Base-by-base conservation (phyloP, 2,888 invertebrate species). In the Myopa tessellatipennis region DNA sequence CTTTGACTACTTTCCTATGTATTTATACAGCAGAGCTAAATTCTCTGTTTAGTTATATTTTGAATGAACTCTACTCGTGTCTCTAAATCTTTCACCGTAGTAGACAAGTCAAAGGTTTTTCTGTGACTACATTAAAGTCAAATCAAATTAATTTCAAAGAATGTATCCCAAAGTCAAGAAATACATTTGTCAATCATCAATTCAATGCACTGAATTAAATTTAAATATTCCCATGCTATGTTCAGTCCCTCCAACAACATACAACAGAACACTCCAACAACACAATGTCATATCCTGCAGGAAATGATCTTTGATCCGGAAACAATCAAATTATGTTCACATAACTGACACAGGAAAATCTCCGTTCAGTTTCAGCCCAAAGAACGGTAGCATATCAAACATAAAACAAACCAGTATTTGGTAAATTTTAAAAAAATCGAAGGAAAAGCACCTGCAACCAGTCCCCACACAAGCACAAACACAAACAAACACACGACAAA, bases 261-360 rank as follows among this genome's bases (percentile, higher is more conserved):
- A 38, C 55, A 6, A 26, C 16, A 45, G 7, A 63, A 63, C 63
- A 55, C 36, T 74, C 65, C 63, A 65, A 7, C 61, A 65, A 63
- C 61, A 50, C 34, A 60, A 86, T 85, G 86, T 81, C 84, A 82
- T 83, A 85, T 83, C 81, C 84, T 83, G 82, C 87, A 87, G 87
- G 87, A 87, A 85, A 74, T 87, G 87, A 87, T 87, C 87, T 87
- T 87, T 87, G 87, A 87, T 87, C 87, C 87, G 87, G 87, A 87
- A 87, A 86, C 84, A 83, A 85, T 86, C 83, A 87, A 87, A 86
- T 83, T 84, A 82, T 76, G 75, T 81, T 79, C 80, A 79, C 81
- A 74, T 73, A 81, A 80, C 79, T 18, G 38, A 50, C 16, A 73
- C 77, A 77, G 80, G 80, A 81, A 84, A 85, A 85, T 86, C 86